Conservation (phyloP, 2,888 invertebrate genomes). For the Caenorhabditis japonica region DNA sequence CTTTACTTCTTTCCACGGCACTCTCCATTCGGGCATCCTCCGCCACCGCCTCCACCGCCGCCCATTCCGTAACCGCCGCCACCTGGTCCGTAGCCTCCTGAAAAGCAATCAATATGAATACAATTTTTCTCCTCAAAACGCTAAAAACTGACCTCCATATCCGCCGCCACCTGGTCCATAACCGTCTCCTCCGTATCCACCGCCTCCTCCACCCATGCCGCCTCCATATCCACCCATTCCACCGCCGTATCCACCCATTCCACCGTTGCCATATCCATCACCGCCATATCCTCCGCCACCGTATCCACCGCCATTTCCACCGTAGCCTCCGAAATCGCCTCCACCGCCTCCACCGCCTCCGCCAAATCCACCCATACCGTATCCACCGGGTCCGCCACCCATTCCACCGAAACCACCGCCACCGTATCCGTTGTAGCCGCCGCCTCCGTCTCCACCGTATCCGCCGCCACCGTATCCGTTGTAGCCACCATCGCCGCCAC, state of each 20-base stretch:
- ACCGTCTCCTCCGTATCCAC: constrained; percentile 13
- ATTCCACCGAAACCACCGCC: constrained; percentile 54
- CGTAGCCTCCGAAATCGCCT: constrained; percentile 30
- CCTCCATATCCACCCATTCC: constrained; percentile 32
- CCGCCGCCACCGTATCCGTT: constrained; percentile 19
- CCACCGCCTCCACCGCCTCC: constrained; percentile 39
- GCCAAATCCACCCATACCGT: constrained; percentile 52
- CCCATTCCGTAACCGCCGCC: constrained; percentile 52
- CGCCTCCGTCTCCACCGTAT: constrained; percentile 21
- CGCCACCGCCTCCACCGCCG: constrained; percentile 52
- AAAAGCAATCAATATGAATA: no score
- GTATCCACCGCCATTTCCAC: constrained; percentile 42
- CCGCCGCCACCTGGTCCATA: no score
- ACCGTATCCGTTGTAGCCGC: constrained; percentile 44
- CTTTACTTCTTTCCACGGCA: constrained; percentile 47
- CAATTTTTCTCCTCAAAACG: no score
- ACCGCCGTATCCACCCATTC: constrained; percentile 21
- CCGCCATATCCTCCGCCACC: constrained; percentile 28
- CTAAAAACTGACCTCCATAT: no score
- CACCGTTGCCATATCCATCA: constrained; percentile 31
- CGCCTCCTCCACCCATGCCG: no score
- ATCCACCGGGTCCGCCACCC: constrained; percentile 53
- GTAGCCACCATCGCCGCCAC: constrained; percentile 16
- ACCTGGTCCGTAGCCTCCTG: constrained; percentile 36
- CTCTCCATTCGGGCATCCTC: constrained; percentile 56